Base-by-base conservation (phyloP, 2,113 vertebrate species). In the Willisornis vidua region DNA sequence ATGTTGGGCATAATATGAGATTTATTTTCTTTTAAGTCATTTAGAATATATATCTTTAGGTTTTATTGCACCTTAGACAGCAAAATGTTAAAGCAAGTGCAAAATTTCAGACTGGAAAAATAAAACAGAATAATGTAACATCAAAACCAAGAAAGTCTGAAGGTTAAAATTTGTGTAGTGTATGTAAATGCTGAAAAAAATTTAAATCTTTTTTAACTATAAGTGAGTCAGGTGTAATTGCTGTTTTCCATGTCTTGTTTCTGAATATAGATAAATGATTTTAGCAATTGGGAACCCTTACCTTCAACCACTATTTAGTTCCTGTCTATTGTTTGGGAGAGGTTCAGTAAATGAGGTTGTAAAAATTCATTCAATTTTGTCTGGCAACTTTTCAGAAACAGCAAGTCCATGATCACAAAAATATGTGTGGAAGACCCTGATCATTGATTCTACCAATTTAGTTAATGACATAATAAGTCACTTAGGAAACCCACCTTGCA, bases 311-410 rank as follows among this genome's bases (percentile, higher is more conserved):
- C 74, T 65, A 45, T 95, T 95, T 94, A 91, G 72, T 85, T 95
- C 77, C 57, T 84, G 10, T 63, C 19, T 89, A 59, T 91, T 96
- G 25, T 84, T 81, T 86, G n/a, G 41, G 82, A 89, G 52, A 89
- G 71, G 68, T 76, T 97, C 62, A 71, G 57, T 84, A 90, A 89
- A 87, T 93, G 68, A 93, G 37, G 51, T 83, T 7, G 13, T 94
- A 91, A 93, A 97, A 95, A 72, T 88, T 88, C 28, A 94, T 85
- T 58, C 8, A 43, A 10, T 92, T 92, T 96, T 94, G 63, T 87
- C 58, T 79, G 61, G 33, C 61, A 95, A 4, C 41, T 91, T 49
- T 92, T 90, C 92, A 76, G 46, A 88, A 90, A 55, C 43, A 85
- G 14, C 35, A 89, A 79, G 87, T 68, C 55, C 3, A 16, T 11